phyloP scores from a whole-genome alignment of 2,888 invertebrate species.

The Cephus sareptanus region DNA sequence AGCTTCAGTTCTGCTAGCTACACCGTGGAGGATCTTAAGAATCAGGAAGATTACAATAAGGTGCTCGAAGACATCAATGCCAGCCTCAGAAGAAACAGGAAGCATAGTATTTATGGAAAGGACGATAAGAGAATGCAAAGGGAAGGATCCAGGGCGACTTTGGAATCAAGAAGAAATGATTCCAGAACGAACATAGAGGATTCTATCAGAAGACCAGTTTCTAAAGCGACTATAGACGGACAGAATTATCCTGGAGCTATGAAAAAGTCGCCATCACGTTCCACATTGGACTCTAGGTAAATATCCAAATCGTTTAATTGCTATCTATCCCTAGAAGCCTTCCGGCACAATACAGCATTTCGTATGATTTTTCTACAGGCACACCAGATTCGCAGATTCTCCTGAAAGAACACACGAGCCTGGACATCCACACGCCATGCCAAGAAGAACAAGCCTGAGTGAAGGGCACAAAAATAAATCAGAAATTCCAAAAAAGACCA shows the following conservation, averaged over 20 bases:
- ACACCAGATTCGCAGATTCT: conserved; percentile 41
- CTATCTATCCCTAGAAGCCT: background rate
- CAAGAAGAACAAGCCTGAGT: conserved; percentile 39
- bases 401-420: conserved; percentile 39
- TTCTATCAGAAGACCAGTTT: conserved; percentile 34
- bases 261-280: conserved; percentile 46
- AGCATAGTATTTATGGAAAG: conserved; percentile 32
- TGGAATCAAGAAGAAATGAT: conserved; percentile 43
- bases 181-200: conserved; percentile 35
- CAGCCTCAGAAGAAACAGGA: conserved; percentile 40
- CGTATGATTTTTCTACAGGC: conserved; percentile 28
- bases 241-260: conserved; percentile 28
- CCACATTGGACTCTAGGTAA: conserved; percentile 51
- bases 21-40: conserved; percentile 34
- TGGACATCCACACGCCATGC: conserved; percentile 22
- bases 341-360: background rate
- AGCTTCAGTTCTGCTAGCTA: conserved; percentile 10
- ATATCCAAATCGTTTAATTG: background rate
- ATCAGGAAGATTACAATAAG: conserved; percentile 48
- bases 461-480: conserved; percentile 35
- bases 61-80: conserved; percentile 52
- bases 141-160: conserved; percentile 41
- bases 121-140: conserved; percentile 41
- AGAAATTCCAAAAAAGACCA: conserved; percentile 40
- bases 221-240: conserved; percentile 35